Evolutionary conservation across 2,113 vertebrate species (phyloP).

Genomic region (Plecturocebus donacophilus): DNA sequence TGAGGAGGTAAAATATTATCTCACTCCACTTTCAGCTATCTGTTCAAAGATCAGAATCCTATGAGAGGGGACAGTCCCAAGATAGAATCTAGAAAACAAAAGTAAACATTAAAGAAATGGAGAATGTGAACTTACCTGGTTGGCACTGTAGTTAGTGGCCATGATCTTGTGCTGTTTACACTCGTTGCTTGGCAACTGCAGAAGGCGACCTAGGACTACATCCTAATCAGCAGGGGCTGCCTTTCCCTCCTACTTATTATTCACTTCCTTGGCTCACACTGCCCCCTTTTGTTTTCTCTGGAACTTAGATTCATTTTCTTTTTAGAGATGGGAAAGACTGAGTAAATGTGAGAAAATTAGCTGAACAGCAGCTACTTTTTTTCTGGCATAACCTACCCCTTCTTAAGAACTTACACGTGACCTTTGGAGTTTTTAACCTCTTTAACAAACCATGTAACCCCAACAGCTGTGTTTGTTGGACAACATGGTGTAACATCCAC

Average conservation of each 20-base stretch:
- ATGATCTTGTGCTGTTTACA: constrained; percentile 75
- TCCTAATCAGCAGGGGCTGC: not conserved
- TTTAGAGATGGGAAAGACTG: not conserved
- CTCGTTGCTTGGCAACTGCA: constrained; percentile 75
- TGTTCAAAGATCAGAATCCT: not conserved
- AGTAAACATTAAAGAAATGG: not conserved
- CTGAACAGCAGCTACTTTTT: not conserved
- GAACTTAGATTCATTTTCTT: not conserved
- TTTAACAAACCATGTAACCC: not conserved
- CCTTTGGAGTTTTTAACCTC: not conserved
- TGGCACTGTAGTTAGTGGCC: constrained; percentile 80
- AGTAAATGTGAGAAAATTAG: not conserved
- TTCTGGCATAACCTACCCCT: not conserved
- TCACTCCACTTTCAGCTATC: not conserved
- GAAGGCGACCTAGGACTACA: not conserved
- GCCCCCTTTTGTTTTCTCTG: not conserved
- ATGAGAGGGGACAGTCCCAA: not conserved
- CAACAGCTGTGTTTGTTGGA: not conserved
- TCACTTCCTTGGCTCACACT: not conserved
- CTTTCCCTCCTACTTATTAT: not conserved
- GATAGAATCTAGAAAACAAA: not conserved
- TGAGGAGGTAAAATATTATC: not conserved
- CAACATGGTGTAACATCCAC: no score
- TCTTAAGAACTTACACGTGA: not conserved
- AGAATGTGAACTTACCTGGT: constrained; percentile 68